These are phyloP conservation scores for Bufotes viridis DNA, from an alignment of 2,797 vertebrate species.

Conservation along the genomic window DNA sequence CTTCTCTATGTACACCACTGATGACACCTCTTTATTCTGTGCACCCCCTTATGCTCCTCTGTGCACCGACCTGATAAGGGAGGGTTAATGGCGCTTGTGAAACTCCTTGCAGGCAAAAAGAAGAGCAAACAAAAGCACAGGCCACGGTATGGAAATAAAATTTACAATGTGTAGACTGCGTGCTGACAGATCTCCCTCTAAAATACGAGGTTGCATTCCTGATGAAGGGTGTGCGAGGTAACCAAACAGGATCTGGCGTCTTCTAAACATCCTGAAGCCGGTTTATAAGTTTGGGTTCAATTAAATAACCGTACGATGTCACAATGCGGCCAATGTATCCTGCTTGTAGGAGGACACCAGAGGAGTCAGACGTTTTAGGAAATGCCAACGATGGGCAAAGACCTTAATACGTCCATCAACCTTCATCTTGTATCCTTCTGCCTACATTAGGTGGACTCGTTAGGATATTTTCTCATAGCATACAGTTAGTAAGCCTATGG, in stretches of 20 bases:
- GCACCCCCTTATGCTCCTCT: background rate
- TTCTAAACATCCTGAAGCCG: constrained; percentile 43
- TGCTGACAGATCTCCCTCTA: constrained; percentile 21
- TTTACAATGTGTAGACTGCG: background rate
- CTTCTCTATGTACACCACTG: too few species aligned
- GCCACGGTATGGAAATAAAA: background rate
- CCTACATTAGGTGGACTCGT: too few species aligned
- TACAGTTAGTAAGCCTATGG: background rate
- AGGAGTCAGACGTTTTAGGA: background rate
- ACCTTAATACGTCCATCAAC: background rate
- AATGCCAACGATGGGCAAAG: background rate
- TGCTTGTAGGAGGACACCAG: background rate
- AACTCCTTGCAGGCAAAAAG: background rate
- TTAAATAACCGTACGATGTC: constrained; percentile 26
- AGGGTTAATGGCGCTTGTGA: background rate
- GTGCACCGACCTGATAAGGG: background rate
- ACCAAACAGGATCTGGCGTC: constrained; percentile 46
- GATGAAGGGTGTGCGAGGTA: constrained; percentile 25
- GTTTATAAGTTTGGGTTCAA: constrained; percentile 20
- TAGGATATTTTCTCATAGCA: background rate
- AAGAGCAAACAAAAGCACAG: background rate
- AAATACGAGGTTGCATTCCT: background rate
- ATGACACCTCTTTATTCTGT: background rate
- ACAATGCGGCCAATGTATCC: background rate
- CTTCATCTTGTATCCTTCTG: background rate